These are phyloP conservation scores for Coccyzus lansbergi DNA, from an alignment of 2,797 vertebrate genomes.

Conservation along the genomic window DNA sequence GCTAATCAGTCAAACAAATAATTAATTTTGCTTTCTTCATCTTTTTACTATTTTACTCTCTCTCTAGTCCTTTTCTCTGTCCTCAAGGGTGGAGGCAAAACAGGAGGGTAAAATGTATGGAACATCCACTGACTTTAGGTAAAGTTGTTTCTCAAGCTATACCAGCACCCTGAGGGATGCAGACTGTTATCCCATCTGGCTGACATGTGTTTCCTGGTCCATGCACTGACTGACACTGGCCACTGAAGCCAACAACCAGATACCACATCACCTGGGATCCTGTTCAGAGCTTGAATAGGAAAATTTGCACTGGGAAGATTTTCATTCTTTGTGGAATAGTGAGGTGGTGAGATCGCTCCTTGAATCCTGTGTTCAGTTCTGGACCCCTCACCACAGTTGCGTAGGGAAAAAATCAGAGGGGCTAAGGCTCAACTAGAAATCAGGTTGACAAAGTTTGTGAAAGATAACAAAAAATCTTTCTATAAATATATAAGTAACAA, in stretches of 20 bases:
- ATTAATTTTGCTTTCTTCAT: background rate
- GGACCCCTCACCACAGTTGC: too few species aligned
- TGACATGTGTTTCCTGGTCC: background rate
- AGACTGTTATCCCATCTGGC: accelerated
- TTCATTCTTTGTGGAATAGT: background rate
- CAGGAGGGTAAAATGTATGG: background rate
- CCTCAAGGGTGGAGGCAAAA: background rate
- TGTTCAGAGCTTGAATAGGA: background rate
- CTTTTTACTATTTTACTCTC: background rate
- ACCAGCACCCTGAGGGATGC: too few species aligned
- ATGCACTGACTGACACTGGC: background rate
- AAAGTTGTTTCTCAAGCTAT: background rate
- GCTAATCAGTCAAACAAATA: accelerated
- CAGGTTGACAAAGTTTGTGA: too few species aligned
- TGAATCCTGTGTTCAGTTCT: too few species aligned
- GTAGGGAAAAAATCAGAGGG: too few species aligned
- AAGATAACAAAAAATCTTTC: too few species aligned
- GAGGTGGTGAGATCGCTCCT: too few species aligned
- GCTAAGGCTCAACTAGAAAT: too few species aligned
- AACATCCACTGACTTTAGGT: background rate
- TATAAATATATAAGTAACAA: too few species aligned
- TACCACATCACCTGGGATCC: background rate
- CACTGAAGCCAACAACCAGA: background rate
- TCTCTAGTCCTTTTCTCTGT: background rate
- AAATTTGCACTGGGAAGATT: background rate